Base-by-base conservation (phyloP, 2,113 vertebrate genomes). In the Tragelaphus imberbis region DNA sequence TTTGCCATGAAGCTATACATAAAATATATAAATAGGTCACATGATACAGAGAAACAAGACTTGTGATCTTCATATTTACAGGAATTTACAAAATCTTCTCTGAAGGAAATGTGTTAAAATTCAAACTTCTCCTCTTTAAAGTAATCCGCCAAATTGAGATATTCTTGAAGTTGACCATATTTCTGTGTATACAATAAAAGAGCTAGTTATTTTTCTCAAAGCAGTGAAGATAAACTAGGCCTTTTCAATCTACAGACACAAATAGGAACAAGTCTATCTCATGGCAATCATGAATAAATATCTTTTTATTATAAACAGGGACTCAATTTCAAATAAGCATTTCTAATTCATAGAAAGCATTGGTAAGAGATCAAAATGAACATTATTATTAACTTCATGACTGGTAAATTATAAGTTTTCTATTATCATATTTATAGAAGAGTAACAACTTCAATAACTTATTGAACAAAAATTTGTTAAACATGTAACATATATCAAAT, bases 81-180 rank as follows among this genome's bases (percentile, higher is more conserved):
- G 36, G 49, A 19, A 95, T 90, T 98, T 98, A 91, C 81, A 63
- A 98, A 95, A 71, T 68, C 77, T 81, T 98, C 91, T 98, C 97
- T 95, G 75, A 97, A 98, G 96, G 84, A 97, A 95, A 88, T 81
- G 0, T 23, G 58, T 58, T 81, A 92, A 21, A 59, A 95, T 77
- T 99, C 96, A 88, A 98, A 97, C 96, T 99, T 99, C 98, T 99
- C 99, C 90, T 99, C 99, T 97, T 99, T 99, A 97, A 99, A 99
- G 96, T 6, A 98, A 98, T 99, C 99, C 51, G 99, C 99, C 87
- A 84, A 75, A 79, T 99, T 98, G 96, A 99, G 98, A 92, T 92
- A 98, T 14, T 97, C 95, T 98, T 99, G 88, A 92, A 99, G 99
- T 94, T 97, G 75, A 36, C 58, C 44, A 8, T 99, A 99, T 98